Conservation (phyloP, 2,888 invertebrate genomes). For the Apamea epomidion region DNA sequence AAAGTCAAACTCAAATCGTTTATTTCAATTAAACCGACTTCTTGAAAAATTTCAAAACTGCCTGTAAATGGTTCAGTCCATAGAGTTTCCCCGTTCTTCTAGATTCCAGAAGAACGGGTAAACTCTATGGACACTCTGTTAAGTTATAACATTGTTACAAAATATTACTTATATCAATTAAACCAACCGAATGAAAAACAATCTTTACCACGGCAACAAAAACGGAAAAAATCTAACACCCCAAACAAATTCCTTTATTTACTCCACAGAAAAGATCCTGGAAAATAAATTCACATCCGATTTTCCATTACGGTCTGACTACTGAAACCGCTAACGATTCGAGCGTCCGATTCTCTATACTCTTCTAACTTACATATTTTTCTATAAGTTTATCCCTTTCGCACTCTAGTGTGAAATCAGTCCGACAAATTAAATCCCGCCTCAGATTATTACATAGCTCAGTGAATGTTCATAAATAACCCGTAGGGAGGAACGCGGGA, state of each 20-base stretch:
- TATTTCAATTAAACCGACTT: too few species aligned
- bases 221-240: conserved; percentile 61
- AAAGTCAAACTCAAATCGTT: too few species aligned
- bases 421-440: conserved; percentile 93
- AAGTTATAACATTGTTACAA: neutral
- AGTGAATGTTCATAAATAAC: conserved; percentile 93
- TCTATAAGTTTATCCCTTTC: conserved; percentile 70
- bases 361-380: conserved; percentile 62
- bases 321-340: conserved; percentile 85
- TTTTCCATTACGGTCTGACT: conserved; percentile 82
- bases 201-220: conserved; percentile 14
- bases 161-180: neutral
- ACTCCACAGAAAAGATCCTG: conserved; percentile 73
- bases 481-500: conserved; percentile 77
- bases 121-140: neutral
- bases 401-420: conserved; percentile 92
- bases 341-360: conserved; percentile 64
- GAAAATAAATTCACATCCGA: conserved; percentile 76
- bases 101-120: neutral
- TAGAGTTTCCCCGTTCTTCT: too few species aligned
- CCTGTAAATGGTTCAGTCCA: too few species aligned
- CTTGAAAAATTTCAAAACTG: too few species aligned
- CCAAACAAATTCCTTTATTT: conserved; percentile 76
- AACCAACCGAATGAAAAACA: conserved; percentile 27
- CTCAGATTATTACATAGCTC: conserved; percentile 94